Evolutionary conservation across 1,140 invertebrate genomes (phyloP).

Genomic region (Brachionus rubens): DNA sequence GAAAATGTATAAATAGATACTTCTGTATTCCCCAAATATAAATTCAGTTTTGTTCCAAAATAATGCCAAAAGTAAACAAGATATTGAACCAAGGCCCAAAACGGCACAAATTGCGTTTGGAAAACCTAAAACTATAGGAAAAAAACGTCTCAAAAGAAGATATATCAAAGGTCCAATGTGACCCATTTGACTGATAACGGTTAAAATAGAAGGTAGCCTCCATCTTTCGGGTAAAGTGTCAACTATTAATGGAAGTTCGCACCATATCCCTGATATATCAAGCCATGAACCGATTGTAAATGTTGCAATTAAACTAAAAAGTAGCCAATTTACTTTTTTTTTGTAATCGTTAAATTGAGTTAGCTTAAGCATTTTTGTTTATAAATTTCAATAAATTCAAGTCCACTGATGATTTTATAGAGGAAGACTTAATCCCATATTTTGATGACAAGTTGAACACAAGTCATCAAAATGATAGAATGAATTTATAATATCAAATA

Average conservation of each 20-base stretch:
- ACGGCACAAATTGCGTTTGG: background rate
- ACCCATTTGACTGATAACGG: conserved; percentile 75
- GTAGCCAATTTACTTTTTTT: conserved; percentile 4
- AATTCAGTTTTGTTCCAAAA: conserved; percentile 69
- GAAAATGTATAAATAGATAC: conserved; percentile 24
- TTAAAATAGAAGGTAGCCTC: conserved; percentile 74
- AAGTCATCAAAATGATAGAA: no score
- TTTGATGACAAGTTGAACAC: no score
- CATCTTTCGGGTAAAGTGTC: conserved; percentile 78
- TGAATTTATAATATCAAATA: no score
- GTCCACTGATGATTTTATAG: no score
- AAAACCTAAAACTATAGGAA: background rate
- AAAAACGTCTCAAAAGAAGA: conserved; percentile 60
- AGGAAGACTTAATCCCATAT: no score
- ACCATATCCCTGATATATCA: conserved; percentile 77
- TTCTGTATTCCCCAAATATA: conserved; percentile 59
- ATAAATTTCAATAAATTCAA: no score
- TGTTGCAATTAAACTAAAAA: conserved; percentile 1
- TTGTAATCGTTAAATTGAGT: background rate
- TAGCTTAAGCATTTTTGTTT: background rate
- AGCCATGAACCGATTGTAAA: conserved; percentile 67
- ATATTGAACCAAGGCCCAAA: no score
- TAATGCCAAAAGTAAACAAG: conserved; percentile 69
- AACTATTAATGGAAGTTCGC: conserved; percentile 70
- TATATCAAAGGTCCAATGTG: conserved; percentile 78